These are phyloP conservation scores for Notoglanidium macrostoma DNA, from an alignment of 2,797 vertebrate genomes.

Conservation along the genomic window DNA sequence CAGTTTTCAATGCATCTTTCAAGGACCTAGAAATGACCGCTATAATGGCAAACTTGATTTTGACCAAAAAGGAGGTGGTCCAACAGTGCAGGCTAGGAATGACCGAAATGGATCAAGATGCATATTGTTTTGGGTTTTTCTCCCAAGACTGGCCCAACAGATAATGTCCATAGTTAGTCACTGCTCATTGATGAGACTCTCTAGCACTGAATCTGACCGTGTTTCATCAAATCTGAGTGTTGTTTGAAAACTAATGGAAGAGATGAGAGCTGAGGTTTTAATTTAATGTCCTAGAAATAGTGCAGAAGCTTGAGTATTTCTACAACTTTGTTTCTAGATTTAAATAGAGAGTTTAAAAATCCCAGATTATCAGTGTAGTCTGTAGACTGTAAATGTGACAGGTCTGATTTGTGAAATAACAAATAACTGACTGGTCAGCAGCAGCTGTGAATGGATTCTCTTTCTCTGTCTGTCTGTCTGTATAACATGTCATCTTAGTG, in stretches of 20 bases:
- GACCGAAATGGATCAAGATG: not conserved
- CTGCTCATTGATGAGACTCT: not conserved
- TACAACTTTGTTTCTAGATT: not conserved
- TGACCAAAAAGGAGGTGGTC: no score
- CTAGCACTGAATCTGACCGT: not conserved
- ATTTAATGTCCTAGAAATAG: not conserved
- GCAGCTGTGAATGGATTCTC: constrained; percentile 17
- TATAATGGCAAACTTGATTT: not conserved
- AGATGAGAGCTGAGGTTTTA: not conserved
- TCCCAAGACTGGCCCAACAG: not conserved
- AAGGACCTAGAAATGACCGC: not conserved
- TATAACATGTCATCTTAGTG: constrained; percentile 73
- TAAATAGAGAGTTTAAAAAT: not conserved
- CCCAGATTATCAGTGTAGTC: not conserved
- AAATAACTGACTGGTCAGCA: not conserved
- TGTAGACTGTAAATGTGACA: not conserved
- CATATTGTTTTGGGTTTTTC: not conserved
- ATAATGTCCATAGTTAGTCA: not conserved
- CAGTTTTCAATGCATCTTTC: not conserved
- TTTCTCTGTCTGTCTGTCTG: not conserved
- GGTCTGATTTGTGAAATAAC: not conserved
- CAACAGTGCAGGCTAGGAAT: not conserved
- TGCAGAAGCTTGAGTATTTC: not conserved
- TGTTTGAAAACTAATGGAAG: not conserved
- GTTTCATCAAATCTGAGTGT: not conserved